Conservation (phyloP, 2,888 invertebrate species). For the Buathra laborator region DNA sequence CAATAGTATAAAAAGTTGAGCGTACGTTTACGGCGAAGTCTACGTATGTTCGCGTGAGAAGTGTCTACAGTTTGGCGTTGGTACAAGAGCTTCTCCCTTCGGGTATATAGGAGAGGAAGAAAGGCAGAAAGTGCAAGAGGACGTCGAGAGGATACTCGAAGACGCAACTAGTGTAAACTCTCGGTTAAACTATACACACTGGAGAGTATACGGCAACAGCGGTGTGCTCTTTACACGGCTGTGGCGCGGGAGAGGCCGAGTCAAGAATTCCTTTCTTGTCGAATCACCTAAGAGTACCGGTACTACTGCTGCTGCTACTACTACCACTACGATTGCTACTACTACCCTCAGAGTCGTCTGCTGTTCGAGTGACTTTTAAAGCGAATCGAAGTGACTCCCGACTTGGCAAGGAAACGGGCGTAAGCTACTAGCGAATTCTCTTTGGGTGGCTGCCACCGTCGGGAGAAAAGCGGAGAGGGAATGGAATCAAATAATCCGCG, state of each 20-base stretch:
- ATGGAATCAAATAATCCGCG: slow-evolving; percentile 62
- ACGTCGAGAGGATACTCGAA: slow-evolving; percentile 55
- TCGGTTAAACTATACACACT: slow-evolving; percentile 68
- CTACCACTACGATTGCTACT: slow-evolving; percentile 2
- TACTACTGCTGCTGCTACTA: neutral
- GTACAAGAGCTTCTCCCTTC: slow-evolving; percentile 15
- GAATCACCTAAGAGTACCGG: slow-evolving; percentile 62
- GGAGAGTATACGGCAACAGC: slow-evolving; percentile 22
- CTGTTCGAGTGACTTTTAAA: slow-evolving; percentile 78
- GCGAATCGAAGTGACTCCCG: slow-evolving; percentile 80
- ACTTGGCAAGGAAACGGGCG: slow-evolving; percentile 76
- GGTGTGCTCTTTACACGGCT: slow-evolving; percentile 44
- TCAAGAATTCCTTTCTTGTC: slow-evolving; percentile 73
- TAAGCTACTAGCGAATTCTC: slow-evolving; percentile 83
- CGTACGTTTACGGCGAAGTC: neutral
- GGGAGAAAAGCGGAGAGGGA: slow-evolving; percentile 48
- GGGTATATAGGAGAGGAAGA: slow-evolving; percentile 22
- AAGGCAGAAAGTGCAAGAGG: slow-evolving; percentile 1
- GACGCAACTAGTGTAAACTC: slow-evolving; percentile 78
- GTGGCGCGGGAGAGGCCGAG: slow-evolving; percentile 36
- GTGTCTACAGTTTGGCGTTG: slow-evolving; percentile 10
- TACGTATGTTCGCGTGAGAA: slow-evolving; percentile 49
- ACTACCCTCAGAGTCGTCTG: slow-evolving; percentile 24
- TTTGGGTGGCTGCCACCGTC: slow-evolving; percentile 82
- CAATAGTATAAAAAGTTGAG: neutral